A percentile compares a stretch with the other conserved stretches of the same genome.
These are phyloP conservation scores for Nephila pilipes DNA, from an alignment of 1,140 invertebrate genomes.

Conservation along the genomic window DNA sequence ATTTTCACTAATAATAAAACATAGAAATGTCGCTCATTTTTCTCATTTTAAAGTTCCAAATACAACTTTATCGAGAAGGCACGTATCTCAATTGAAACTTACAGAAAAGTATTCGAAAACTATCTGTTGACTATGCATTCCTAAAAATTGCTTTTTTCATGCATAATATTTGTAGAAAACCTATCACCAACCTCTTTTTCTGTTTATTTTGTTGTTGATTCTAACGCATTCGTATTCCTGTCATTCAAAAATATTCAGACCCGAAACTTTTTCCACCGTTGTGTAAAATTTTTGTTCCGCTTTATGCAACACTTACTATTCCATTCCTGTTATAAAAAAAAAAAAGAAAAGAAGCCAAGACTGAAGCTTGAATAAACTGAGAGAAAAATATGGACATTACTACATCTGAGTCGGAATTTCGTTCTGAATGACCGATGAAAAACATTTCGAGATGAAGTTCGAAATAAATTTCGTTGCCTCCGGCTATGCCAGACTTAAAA, in stretches of 20 bases:
- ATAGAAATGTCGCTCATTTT: too few species aligned
- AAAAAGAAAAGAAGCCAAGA: too few species aligned
- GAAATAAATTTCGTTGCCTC: slow-evolving; percentile 33
- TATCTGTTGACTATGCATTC: not conserved
- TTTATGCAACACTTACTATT: not conserved
- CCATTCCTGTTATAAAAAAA: not conserved
- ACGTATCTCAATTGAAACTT: not conserved
- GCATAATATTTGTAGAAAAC: not conserved
- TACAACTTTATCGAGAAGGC: too few species aligned
- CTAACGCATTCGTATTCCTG: not conserved
- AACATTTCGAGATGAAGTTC: not conserved
- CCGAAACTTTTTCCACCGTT: not conserved
- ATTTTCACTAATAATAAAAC: too few species aligned
- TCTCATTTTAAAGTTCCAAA: too few species aligned
- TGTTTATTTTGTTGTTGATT: not conserved
- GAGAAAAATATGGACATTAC: not conserved
- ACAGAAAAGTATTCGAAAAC: not conserved
- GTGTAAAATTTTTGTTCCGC: not conserved
- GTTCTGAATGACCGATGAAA: slow-evolving; percentile 23
- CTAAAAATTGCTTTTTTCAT: not conserved
- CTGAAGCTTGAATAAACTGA: not conserved
- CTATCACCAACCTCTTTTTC: not conserved
- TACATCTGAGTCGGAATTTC: not conserved
- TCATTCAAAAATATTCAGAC: slow-evolving; percentile 7
- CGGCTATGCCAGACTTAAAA: not conserved